A percentile compares a stretch with the other conserved stretches of the same genome.
Conservation (phyloP, 2,113 vertebrate species). For the Ursus arctos region DNA sequence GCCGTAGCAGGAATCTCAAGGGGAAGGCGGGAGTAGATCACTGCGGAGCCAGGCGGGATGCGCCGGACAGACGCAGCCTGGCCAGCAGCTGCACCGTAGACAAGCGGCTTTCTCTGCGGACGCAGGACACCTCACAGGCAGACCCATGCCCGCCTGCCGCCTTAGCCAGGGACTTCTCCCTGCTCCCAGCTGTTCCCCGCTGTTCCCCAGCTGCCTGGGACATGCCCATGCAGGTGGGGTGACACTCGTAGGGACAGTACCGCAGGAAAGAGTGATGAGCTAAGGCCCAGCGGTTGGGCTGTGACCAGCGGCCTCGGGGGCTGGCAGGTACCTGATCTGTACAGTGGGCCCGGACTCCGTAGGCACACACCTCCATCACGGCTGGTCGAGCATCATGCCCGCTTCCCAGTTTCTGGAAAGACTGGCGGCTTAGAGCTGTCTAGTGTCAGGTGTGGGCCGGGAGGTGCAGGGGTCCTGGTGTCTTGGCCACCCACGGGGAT, state of each 20-base stretch:
- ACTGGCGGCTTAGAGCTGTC: too few relatives aligned
- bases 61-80: too few relatives aligned
- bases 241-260: background rate
- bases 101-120: background rate
- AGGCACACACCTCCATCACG: background rate
- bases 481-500: rapidly evolving
- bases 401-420: background rate
- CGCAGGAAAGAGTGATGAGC: background rate
- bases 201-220: background rate
- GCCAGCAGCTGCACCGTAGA: background rate
- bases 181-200: background rate
- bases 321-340: background rate
- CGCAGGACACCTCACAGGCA: background rate
- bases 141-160: background rate
- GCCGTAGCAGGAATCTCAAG: background rate
- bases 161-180: background rate
- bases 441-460: background rate
- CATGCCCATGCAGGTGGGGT: background rate
- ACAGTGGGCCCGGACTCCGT: too few relatives aligned
- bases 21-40: background rate
- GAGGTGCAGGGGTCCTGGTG: background rate
- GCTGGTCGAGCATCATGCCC: background rate
- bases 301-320: background rate
- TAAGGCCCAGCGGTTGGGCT: background rate
- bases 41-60: background rate